Base-by-base conservation (phyloP, 2,113 vertebrate genomes). In the Coregonus clupeaformis region DNA sequence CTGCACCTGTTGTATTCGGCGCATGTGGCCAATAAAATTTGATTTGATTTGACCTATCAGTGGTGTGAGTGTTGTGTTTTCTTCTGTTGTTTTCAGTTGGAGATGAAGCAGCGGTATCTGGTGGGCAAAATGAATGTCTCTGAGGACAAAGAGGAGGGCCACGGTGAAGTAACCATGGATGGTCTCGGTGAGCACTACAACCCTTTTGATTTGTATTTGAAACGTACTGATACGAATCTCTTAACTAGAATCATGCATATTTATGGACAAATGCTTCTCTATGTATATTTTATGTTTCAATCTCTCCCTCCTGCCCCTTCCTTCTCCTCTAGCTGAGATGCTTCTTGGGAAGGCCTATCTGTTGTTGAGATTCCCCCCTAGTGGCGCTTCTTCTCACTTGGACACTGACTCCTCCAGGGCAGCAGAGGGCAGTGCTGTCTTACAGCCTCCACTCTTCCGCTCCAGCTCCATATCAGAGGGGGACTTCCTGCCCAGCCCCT, bases 41-140 rank as follows among this genome's bases (percentile, higher is more conserved):
- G n/a, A n/a, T n/a, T n/a, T n/a, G n/a, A n/a, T n/a, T n/a, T n/a
- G n/a, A n/a, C n/a, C 13, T 20, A 55, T 18, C 52, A 60, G 57
- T 52, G 12, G 4, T 18, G 49, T 60, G 57, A 60, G 57, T 55
- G 18, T 60, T n/a, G 22, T 45, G 3, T 47, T 9, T 29, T 76
- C 60, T 55, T 2, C 36, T 83, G 68, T 92, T 30, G 69, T 84
- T 84, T 83, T 0, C 90, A 99, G 98, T 83, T 99, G 93, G 98
- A 98, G 92, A 96, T 98, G 96, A 99, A 98, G 79, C 98, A 99
- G 87, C 95, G 95, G 82, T 96, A 93, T 75, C 84, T 96, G 9
- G 90, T 96, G 84, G 85, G 89, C 71, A 92, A 92, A 82, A 88
- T 92, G 79, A 93, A 91, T 49, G 83, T 91, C 59, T 87, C 90